These are phyloP conservation scores for Acleris sparsana DNA, from an alignment of 2,888 invertebrate genomes.

Conservation along the genomic window DNA sequence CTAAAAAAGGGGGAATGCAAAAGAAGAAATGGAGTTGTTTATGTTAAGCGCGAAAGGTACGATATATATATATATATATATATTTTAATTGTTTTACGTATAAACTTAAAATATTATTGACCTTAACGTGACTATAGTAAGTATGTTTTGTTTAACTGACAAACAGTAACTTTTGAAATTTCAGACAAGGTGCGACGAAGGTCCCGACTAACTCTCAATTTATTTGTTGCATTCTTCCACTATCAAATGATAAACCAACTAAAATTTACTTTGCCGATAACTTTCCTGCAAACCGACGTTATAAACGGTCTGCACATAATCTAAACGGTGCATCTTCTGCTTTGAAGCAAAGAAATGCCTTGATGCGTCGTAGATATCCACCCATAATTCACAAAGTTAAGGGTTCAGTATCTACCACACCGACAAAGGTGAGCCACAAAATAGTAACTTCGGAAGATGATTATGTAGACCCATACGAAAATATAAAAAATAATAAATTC, in stretches of 20 bases:
- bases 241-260: constrained; percentile 41
- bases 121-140: no score
- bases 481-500: constrained; percentile 64
- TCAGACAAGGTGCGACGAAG: constrained; percentile 42
- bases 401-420: constrained; percentile 40
- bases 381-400: constrained; percentile 46
- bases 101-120: not conserved
- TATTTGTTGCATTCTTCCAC: constrained; percentile 62
- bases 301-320: constrained; percentile 49
- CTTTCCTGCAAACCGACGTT: constrained; percentile 42
- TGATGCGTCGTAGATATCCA: constrained; percentile 55
- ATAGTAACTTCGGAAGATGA: constrained; percentile 59
- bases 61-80: no score
- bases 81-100: not conserved
- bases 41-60: constrained; percentile 48
- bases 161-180: constrained; percentile 6
- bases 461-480: constrained; percentile 72
- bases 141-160: not conserved
- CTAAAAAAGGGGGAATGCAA: constrained; percentile 59
- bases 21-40: constrained; percentile 54
- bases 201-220: constrained; percentile 41
- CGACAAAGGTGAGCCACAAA: constrained; percentile 45
- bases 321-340: constrained; percentile 45
- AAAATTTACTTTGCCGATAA: constrained; percentile 50
- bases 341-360: constrained; percentile 61